phyloP scores from a whole-genome alignment of 2,888 invertebrate genomes.

The Eristalis pertinax region DNA sequence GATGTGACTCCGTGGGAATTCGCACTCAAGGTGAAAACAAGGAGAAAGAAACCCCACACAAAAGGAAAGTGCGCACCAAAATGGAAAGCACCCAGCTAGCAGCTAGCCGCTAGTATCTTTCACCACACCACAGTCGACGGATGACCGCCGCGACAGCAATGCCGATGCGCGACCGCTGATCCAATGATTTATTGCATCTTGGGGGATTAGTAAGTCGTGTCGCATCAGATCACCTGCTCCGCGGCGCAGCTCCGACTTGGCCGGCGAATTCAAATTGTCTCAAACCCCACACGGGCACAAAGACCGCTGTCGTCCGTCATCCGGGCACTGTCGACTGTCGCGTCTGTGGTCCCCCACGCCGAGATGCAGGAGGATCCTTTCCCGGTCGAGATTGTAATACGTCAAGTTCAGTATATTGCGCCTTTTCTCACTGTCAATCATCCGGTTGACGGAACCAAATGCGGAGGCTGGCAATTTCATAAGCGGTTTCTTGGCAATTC shows the following conservation, averaged over 20 bases:
- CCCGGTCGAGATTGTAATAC: conserved; percentile 51
- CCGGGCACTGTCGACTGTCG: background rate
- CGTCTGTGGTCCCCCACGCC: background rate
- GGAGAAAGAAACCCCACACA: conserved; percentile 60
- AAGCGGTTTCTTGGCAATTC: conserved; percentile 63
- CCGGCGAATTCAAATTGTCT: conserved; percentile 62
- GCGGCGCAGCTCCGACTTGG: conserved; percentile 6
- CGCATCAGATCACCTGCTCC: conserved; percentile 64
- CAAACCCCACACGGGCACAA: background rate
- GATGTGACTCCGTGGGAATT: conserved; percentile 71
- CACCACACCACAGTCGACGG: conserved; percentile 6
- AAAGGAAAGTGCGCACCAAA: conserved; percentile 66
- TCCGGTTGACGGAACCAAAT: conserved; percentile 62
- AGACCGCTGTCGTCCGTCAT: background rate
- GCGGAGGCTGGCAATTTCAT: conserved; percentile 64
- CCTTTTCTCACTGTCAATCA: conserved; percentile 72
- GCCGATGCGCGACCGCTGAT: conserved; percentile 32
- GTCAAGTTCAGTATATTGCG: conserved; percentile 66
- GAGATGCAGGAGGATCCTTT: conserved; percentile 14
- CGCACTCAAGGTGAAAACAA: conserved; percentile 63
- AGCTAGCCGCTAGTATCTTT: conserved; percentile 30
- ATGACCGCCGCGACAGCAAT: no score
- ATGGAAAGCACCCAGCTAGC: conserved; percentile 56
- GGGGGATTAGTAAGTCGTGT: conserved; percentile 70
- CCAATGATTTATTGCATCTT: conserved; percentile 64